A percentile compares a stretch with the other conserved stretches of the same genome.
These are phyloP conservation scores for Drosophila pseudotakahashii DNA, from an alignment of 2,888 invertebrate species.

Conservation along the genomic window DNA sequence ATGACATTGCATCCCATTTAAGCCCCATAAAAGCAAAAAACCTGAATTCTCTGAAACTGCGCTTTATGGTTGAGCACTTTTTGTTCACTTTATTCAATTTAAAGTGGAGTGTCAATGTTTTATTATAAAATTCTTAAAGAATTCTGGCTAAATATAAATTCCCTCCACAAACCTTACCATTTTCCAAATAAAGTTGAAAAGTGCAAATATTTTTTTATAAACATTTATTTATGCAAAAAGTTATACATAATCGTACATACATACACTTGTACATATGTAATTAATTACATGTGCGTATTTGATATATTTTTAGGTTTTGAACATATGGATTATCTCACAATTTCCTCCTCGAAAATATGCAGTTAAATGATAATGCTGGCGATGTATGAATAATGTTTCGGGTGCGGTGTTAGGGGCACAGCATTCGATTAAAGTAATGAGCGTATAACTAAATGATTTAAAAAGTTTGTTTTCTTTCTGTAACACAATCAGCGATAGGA, in stretches of 20 bases:
- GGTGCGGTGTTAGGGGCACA: conserved; percentile 19
- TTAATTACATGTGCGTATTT: conserved; percentile 31
- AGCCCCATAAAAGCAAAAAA: neutral
- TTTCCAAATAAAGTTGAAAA: no score
- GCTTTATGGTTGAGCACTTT: neutral
- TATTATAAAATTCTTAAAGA: no score
- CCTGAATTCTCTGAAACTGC: neutral
- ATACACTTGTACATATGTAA: conserved; percentile 19
- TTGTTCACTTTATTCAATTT: neutral
- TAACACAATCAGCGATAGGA: conserved; percentile 65
- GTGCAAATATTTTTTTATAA: conserved; percentile 51
- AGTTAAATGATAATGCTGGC: conserved; percentile 33
- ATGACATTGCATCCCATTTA: neutral
- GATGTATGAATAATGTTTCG: conserved; percentile 20
- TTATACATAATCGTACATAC: conserved; percentile 49
- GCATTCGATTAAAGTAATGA: conserved; percentile 21
- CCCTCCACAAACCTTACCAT: no score
- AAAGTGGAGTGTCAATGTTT: neutral
- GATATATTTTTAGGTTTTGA: conserved; percentile 30
- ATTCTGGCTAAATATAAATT: no score
- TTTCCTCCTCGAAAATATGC: conserved; percentile 20
- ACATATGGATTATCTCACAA: conserved; percentile 41
- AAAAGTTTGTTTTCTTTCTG: conserved; percentile 30
- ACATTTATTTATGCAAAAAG: conserved; percentile 78
- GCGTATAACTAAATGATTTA: conserved; percentile 25